phyloP scores from a whole-genome alignment of 2,797 vertebrate genomes.

The Champsocephalus esox region DNA sequence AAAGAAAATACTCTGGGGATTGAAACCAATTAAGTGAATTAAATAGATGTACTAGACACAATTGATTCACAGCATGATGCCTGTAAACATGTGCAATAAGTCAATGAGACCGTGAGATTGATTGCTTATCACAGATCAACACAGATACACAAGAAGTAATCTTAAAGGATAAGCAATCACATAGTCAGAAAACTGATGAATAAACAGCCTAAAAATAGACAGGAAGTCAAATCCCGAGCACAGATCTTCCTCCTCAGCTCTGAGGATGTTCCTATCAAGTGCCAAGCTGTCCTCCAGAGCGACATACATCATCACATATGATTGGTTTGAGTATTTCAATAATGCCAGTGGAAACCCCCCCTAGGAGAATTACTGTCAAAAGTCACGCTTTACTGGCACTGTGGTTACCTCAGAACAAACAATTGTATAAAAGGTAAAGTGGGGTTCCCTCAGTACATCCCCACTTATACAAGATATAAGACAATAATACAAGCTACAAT shows the following conservation, averaged over 20 bases:
- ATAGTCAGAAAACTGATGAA: background rate
- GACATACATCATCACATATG: slow-evolving; percentile 1
- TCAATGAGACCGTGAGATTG: slow-evolving; percentile 1
- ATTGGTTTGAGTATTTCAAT: slow-evolving; percentile 26
- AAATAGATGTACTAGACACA: background rate
- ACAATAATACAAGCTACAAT: background rate
- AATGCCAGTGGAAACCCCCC: background rate
- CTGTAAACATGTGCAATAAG: background rate
- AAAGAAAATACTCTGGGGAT: slow-evolving; percentile 11
- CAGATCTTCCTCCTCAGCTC: background rate
- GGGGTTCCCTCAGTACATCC: slow-evolving; percentile 22
- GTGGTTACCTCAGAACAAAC: slow-evolving; percentile 8
- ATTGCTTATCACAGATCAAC: background rate
- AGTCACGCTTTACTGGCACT: slow-evolving; percentile 6
- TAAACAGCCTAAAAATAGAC: background rate
- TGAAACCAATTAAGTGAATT: slow-evolving; percentile 36
- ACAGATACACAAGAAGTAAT: background rate
- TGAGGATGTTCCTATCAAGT: slow-evolving; percentile 2
- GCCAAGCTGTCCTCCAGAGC: background rate
- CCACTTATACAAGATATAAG: slow-evolving; percentile 3
- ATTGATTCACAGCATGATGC: slow-evolving; percentile 1
- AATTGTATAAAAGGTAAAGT: slow-evolving; percentile 15
- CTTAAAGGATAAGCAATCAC: background rate
- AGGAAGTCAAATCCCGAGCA: slow-evolving; percentile 1
- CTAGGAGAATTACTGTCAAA: background rate